phyloP scores from a whole-genome alignment of 2,888 invertebrate genomes.

The Disparrhopalites patrizii region DNA sequence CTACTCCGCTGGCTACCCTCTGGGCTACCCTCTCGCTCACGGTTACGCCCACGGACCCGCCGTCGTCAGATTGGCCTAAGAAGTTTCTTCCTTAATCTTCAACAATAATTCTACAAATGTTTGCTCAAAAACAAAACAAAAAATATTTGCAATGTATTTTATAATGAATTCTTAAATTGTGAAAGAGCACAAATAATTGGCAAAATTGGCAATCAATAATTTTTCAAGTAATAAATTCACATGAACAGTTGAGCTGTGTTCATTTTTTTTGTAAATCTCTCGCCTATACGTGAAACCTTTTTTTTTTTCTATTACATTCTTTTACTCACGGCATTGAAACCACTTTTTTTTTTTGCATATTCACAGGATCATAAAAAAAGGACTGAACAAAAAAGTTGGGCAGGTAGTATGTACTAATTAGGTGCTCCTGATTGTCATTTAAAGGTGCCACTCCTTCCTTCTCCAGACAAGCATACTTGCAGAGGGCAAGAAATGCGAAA shows the following conservation, averaged over 20 bases:
- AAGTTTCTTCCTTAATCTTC: neutral
- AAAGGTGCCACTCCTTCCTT: no score
- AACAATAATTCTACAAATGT: neutral
- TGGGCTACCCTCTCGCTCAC: neutral
- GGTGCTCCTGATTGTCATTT: no score
- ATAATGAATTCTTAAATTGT: neutral
- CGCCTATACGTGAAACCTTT: no score
- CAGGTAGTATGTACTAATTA: no score
- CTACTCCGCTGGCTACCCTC: neutral
- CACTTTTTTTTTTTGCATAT: no score
- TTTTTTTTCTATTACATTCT: no score
- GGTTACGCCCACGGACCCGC: neutral
- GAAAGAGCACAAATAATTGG: neutral
- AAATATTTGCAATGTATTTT: neutral
- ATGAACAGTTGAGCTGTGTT: neutral
- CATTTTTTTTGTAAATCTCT: neutral
- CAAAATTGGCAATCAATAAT: constrained; percentile 1
- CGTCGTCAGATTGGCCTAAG: constrained; percentile 2
- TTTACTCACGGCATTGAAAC: no score
- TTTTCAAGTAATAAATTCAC: neutral
- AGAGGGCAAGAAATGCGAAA: no score
- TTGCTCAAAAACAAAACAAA: neutral
- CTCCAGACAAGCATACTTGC: no score
- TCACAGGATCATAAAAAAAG: no score
- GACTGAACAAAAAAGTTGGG: no score